Conservation (phyloP, 1,140 invertebrate species). For the Ladona fulva region DNA sequence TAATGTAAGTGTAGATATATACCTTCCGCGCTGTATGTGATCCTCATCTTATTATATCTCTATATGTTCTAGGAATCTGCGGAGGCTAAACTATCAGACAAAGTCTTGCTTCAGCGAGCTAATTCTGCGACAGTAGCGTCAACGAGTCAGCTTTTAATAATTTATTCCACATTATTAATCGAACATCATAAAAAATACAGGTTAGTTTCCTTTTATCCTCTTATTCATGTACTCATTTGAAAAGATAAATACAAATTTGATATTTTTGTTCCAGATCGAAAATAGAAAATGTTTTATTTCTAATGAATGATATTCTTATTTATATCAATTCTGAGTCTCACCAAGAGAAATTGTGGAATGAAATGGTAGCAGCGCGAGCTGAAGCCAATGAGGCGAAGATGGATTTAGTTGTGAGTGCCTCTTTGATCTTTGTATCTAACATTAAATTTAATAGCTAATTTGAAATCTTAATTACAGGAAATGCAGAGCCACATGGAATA, state of each 20-base stretch:
- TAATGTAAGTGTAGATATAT: too few species aligned
- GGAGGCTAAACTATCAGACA: background rate
- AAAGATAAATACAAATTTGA: background rate
- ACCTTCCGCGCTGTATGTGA: too few species aligned
- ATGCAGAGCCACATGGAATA: background rate
- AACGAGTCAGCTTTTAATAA: background rate
- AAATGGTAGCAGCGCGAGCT: background rate
- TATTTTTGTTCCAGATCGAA: background rate
- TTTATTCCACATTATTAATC: background rate
- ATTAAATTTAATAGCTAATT: too few species aligned
- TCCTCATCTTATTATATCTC: too few species aligned
- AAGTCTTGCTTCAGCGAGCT: background rate
- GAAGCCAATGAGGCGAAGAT: background rate
- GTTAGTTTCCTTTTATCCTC: background rate
- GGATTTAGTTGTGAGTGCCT: background rate
- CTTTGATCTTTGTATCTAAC: too few species aligned
- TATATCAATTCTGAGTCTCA: background rate
- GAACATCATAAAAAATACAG: background rate
- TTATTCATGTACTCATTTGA: background rate
- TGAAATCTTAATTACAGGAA: background rate
- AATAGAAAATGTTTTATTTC: background rate
- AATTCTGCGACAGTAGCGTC: background rate
- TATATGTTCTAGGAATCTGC: too few species aligned
- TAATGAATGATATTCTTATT: background rate
- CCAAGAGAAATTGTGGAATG: background rate